Evolutionary conservation across 1,140 invertebrate genomes (phyloP).

Genomic region (Zeugodacus cucurbitae): DNA sequence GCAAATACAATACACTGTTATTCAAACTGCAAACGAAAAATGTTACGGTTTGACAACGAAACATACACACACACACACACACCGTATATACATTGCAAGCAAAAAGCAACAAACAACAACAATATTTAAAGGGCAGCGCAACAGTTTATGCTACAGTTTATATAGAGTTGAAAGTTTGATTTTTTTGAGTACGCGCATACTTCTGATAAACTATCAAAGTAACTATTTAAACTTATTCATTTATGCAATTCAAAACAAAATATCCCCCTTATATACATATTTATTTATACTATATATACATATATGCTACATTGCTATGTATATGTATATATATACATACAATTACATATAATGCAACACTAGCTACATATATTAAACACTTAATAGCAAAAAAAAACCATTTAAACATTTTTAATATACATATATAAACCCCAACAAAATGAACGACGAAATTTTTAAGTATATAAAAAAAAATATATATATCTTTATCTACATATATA

Average conservation of each 20-base stretch:
- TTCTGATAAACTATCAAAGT: not conserved
- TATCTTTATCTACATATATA: no score
- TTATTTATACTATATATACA: no score
- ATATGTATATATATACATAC: not conserved
- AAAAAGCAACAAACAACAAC: no score
- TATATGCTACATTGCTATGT: not conserved
- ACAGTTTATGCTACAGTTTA: not conserved
- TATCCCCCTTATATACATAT: not conserved
- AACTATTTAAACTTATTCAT: not conserved
- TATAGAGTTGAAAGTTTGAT: not conserved
- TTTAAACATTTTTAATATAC: not conserved
- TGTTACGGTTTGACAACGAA: no score
- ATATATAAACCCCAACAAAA: no score
- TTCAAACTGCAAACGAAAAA: no score
- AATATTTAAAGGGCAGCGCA: not conserved
- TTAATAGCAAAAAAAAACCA: not conserved
- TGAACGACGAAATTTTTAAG: slow-evolving; percentile 23
- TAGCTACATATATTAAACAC: not conserved
- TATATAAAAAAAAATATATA: not conserved
- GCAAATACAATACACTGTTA: not conserved
- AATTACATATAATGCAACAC: not conserved
- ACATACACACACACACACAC: no score
- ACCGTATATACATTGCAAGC: no score
- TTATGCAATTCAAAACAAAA: not conserved
- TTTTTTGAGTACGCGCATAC: not conserved